Evolutionary conservation across 2,888 invertebrate species (phyloP), one percentile per base, ranked within the genome.

Genomic region (Spilosoma lubricipeda): DNA sequence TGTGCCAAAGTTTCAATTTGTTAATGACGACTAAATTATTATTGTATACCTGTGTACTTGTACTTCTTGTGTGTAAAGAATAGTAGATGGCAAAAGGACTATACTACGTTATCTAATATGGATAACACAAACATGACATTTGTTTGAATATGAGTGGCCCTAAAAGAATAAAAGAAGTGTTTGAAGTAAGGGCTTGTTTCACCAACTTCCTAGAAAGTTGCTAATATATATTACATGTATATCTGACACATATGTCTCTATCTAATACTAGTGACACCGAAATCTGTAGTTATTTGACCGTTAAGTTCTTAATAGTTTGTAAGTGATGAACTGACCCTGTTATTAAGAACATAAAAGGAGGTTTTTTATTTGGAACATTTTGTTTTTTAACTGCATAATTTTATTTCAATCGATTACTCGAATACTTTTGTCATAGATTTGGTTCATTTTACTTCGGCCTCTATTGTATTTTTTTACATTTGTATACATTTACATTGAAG

Each of bases 1-100:
- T 79, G 84, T 86, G 86, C 82, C 86, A 86, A 86, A 84, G 79
- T 81, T 79, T 73, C 73, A 59, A 81, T 79, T 39, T 39, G 11
- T 3, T 75, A 75, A 79, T 66, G 71, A 66, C 75, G 68, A 67
- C n/a, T 72, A 78, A n/a, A 30, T 71, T 68, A 18, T 73, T 68
- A 48, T 65, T 33, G 68, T 68, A 45, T 71, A 56, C 20, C 67
- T 75, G 69, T 70, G 27, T 63, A 72, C 33, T 71, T 52, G 23
- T 52, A 63, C 18, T 30, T 63, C 1, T 59, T 59, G 27, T 59
- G 27, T 59, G 15, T 59, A 27, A 59, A 1, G 13, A 27, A 59
- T 3, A 59, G 2, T n/a, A n/a, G n/a, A 56, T n/a, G 27, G 5
- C 7, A 63, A 15, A 63, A 63, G 63, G 8, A 3, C 30, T 30